phyloP scores from a whole-genome alignment of 2,797 vertebrate species.

The Pantherophis alleghaniensis region DNA sequence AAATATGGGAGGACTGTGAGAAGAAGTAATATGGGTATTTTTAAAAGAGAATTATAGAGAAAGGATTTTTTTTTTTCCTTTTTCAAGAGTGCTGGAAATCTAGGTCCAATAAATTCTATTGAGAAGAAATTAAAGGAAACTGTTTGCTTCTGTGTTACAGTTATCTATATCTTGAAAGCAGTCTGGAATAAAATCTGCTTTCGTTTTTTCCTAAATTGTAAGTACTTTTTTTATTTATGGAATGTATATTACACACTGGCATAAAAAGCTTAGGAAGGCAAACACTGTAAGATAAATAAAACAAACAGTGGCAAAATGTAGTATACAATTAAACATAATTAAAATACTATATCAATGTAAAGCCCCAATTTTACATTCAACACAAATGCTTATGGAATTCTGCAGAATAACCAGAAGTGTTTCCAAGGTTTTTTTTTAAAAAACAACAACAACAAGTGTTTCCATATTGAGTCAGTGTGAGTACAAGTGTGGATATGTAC shows the following conservation, averaged over 20 bases:
- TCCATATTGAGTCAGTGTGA: neutral
- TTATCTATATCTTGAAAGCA: neutral
- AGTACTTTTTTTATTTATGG: neutral
- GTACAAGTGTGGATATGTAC: neutral
- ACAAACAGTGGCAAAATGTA: neutral
- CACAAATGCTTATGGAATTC: neutral
- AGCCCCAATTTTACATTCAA: neutral
- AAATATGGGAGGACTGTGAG: neutral
- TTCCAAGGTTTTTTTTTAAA: neutral
- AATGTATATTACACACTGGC: neutral
- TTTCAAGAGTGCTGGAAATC: neutral
- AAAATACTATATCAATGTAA: neutral
- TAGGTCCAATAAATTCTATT: neutral
- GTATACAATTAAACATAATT: neutral
- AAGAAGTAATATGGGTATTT: neutral
- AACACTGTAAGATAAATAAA: neutral
- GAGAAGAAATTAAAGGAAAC: neutral
- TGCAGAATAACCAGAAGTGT: neutral
- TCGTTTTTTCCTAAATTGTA: neutral
- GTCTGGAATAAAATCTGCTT: neutral
- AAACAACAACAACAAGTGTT: constrained; percentile 7
- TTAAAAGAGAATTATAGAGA: neutral
- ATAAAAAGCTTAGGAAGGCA: neutral
- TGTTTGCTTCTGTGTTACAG: neutral
- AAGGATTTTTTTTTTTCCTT: neutral